Conservation (phyloP, 2,113 vertebrate genomes). For the Tachysurus vachellii region DNA sequence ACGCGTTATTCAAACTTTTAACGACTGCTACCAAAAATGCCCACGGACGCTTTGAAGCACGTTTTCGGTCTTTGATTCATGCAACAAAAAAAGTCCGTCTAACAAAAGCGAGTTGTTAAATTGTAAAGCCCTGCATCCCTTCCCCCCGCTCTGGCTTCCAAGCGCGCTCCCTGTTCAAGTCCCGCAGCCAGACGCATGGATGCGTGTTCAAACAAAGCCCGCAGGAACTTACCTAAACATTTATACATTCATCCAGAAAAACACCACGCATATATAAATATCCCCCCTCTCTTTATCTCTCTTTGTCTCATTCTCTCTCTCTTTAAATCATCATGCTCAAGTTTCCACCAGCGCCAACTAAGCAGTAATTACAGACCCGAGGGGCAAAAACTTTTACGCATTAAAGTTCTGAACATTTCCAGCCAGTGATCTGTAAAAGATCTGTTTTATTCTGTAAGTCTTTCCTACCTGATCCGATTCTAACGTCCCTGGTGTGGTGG, state of each 20-base stretch:
- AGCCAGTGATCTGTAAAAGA: not conserved
- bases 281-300: not conserved
- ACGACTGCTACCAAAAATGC: not conserved
- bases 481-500: conserved; percentile 63
- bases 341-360: conserved; percentile 29
- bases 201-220: conserved; percentile 43
- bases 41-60: not conserved
- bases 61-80: not conserved
- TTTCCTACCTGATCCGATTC: conserved; percentile 63
- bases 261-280: not conserved
- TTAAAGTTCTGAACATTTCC: not conserved
- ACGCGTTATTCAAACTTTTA: not conserved
- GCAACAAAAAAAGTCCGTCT: not conserved
- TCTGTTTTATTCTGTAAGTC: no score
- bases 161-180: conserved; percentile 47
- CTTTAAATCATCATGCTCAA: not conserved
- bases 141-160: conserved; percentile 30
- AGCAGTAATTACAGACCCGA: conserved; percentile 56
- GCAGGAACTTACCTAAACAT: conserved; percentile 11
- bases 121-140: not conserved
- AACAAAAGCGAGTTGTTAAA: conserved; percentile 5
- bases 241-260: not conserved
- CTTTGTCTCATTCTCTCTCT: no score
- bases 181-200: conserved; percentile 51
- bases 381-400: conserved; percentile 40